These are phyloP conservation scores for Glaucidium brasilianum DNA, from an alignment of 2,113 vertebrate genomes.

Conservation along the genomic window DNA sequence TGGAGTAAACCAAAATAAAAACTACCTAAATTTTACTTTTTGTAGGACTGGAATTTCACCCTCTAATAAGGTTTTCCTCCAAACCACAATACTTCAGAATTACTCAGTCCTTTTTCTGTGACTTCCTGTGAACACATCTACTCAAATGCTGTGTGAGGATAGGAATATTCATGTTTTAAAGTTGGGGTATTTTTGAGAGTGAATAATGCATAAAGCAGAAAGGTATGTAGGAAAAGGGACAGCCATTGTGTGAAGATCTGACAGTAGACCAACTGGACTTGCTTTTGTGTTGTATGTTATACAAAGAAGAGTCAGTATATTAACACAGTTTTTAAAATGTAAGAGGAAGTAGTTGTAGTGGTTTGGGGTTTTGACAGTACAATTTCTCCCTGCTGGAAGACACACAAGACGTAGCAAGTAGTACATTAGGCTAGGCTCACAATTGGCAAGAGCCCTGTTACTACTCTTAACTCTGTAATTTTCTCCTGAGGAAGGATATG, in stretches of 20 bases:
- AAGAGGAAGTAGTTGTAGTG: background rate
- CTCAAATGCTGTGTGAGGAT: background rate
- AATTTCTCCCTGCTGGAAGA: background rate
- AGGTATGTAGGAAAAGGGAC: background rate
- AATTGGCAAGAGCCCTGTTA: background rate
- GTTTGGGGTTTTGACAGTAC: background rate
- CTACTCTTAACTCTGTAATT: background rate
- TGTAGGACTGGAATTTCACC: background rate
- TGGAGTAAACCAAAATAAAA: background rate
- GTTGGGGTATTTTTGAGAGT: background rate
- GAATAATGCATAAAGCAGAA: background rate
- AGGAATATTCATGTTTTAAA: background rate
- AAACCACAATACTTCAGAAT: background rate
- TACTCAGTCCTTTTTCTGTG: background rate
- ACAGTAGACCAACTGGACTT: background rate
- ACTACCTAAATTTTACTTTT: background rate
- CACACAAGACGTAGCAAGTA: background rate
- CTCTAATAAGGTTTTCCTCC: background rate
- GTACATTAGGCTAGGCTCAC: background rate
- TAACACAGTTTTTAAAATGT: background rate
- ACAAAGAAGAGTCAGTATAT: background rate
- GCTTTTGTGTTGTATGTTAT: background rate
- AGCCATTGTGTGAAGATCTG: background rate
- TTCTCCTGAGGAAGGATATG: background rate
- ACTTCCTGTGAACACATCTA: background rate